A percentile compares a stretch with the other conserved stretches of the same genome.
phyloP scores from a whole-genome alignment of 2,797 vertebrate genomes.

The Harpagifer antarcticus region DNA sequence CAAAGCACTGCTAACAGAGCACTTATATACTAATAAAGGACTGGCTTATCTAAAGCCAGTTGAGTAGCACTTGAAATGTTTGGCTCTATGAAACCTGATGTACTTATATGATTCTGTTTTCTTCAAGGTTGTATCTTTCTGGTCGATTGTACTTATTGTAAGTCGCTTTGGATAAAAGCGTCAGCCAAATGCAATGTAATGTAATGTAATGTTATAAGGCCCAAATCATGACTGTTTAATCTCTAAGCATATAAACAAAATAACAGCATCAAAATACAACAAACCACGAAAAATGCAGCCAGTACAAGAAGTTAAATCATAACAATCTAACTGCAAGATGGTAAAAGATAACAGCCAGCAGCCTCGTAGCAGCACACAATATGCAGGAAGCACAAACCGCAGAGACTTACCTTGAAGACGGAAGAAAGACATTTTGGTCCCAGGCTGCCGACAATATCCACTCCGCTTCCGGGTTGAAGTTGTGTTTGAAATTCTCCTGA shows the following conservation, averaged over 20 bases:
- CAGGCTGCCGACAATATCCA: neutral
- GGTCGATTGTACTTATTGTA: too few species aligned
- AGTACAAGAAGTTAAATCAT: neutral
- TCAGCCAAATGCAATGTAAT: too few species aligned
- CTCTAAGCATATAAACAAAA: neutral
- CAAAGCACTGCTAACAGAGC: too few species aligned
- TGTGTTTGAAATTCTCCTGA: neutral
- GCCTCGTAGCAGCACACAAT: neutral
- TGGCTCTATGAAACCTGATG: too few species aligned
- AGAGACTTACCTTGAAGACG: constrained; percentile 9
- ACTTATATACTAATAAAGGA: too few species aligned
- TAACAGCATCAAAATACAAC: neutral
- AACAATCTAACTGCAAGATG: neutral
- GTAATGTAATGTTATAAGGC: too few species aligned
- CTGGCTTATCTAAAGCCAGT: too few species aligned
- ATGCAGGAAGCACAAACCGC: neutral
- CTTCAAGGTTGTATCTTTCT: too few species aligned
- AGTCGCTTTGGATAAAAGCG: too few species aligned
- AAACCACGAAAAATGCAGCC: neutral
- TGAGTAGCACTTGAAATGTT: too few species aligned
- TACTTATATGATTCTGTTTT: too few species aligned
- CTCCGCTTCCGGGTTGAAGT: neutral
- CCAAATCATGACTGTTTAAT: neutral
- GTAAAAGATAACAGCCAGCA: neutral
- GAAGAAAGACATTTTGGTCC: neutral